Conservation (phyloP, 2,113 vertebrate genomes). For the Pseudolaguvia tuberculata region DNA sequence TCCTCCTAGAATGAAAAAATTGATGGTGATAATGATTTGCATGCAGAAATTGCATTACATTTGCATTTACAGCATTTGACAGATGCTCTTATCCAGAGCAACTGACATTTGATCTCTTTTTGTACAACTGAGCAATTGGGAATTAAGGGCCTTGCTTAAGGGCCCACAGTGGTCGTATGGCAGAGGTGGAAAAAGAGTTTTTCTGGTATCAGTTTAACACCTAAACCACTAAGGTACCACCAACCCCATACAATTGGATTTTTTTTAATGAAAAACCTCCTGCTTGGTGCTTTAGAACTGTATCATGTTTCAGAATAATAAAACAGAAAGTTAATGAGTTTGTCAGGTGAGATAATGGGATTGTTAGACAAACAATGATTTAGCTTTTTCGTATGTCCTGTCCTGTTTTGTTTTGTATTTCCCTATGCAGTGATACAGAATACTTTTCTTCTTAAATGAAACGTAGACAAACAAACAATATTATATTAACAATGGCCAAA, state of each 20-base stretch:
- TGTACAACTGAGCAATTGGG: too few relatives aligned
- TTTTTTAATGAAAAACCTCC: neutral
- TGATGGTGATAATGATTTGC: neutral
- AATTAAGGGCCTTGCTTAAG: too few relatives aligned
- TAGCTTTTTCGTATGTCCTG: neutral
- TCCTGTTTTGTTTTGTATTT: neutral
- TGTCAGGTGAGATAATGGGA: slow-evolving; percentile 30
- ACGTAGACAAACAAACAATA: slow-evolving; percentile 22
- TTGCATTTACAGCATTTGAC: too few relatives aligned
- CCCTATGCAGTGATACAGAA: neutral
- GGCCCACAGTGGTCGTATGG: too few relatives aligned
- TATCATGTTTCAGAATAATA: slow-evolving; percentile 25
- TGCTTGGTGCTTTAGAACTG: neutral
- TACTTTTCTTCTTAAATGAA: neutral
- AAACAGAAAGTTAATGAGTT: slow-evolving; percentile 19
- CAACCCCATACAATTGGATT: neutral
- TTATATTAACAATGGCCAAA: slow-evolving; percentile 21
- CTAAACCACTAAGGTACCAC: too few relatives aligned
- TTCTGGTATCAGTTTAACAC: too few relatives aligned
- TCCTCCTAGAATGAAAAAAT: neutral
- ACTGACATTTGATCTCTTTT: too few relatives aligned
- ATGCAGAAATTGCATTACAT: neutral
- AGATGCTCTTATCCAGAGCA: too few relatives aligned
- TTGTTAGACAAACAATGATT: slow-evolving; percentile 17
- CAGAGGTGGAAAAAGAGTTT: too few relatives aligned